These are phyloP conservation scores for Bombus breviceps DNA, from an alignment of 1,140 invertebrate genomes.

Conservation along the genomic window DNA sequence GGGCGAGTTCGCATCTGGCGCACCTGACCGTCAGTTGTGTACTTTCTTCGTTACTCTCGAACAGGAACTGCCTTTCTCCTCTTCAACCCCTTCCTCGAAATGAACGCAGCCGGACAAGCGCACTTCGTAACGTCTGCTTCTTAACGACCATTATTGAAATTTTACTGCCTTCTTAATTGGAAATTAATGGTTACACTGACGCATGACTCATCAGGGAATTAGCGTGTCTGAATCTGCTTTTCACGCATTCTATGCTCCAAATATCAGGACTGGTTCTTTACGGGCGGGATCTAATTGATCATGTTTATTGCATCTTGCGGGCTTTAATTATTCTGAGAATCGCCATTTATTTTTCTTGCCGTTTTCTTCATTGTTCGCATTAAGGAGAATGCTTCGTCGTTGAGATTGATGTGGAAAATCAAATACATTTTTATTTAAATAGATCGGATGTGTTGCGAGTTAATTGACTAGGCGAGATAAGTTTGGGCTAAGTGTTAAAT, in stretches of 20 bases:
- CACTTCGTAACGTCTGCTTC: slow-evolving; percentile 79
- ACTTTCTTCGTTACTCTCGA: slow-evolving; percentile 58
- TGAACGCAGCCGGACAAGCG: slow-evolving; percentile 67
- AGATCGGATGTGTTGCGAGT: background rate
- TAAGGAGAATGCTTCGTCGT: too few relatives aligned
- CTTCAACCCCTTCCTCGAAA: slow-evolving; percentile 66
- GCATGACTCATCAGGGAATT: slow-evolving; percentile 74
- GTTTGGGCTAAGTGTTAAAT: too few relatives aligned
- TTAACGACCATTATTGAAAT: slow-evolving; percentile 83
- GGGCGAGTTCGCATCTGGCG: slow-evolving; percentile 78
- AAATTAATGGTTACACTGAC: slow-evolving; percentile 79
- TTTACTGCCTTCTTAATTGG: slow-evolving; percentile 82
- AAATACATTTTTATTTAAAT: background rate
- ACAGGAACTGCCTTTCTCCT: slow-evolving; percentile 4
- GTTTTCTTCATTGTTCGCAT: background rate
- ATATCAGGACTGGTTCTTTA: slow-evolving; percentile 5
- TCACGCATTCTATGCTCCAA: background rate
- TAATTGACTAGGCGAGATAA: too few relatives aligned
- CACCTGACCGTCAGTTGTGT: slow-evolving; percentile 78
- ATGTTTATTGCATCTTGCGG: background rate
- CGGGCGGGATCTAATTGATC: slow-evolving; percentile 5
- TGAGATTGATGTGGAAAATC: too few relatives aligned
- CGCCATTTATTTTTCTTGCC: too few relatives aligned
- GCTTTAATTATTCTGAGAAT: background rate
- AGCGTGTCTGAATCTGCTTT: slow-evolving; percentile 28